Evolutionary conservation across 2,113 vertebrate species (phyloP).

Genomic region (Trichomycterus rosablanca): DNA sequence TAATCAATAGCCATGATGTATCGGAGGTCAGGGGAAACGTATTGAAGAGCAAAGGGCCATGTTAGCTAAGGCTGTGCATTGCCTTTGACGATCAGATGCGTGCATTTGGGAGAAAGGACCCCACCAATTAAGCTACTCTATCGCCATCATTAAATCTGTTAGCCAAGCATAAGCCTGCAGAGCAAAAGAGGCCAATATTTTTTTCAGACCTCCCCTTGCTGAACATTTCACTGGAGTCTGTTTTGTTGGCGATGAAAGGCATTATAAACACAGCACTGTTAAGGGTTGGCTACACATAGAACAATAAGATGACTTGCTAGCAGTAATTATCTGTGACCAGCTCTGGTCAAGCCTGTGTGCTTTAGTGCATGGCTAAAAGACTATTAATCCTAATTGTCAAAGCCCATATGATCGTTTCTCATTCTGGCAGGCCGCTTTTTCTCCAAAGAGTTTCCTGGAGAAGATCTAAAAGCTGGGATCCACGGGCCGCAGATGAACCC

Average conservation of each 20-base stretch:
- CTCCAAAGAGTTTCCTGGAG: slow-evolving; percentile 86
- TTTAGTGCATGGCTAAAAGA: slow-evolving; percentile 87
- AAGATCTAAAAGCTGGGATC: slow-evolving; percentile 74
- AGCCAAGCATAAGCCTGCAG: no score
- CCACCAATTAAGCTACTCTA: slow-evolving; percentile 26
- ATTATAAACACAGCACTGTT: slow-evolving; percentile 70
- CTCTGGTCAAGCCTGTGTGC: slow-evolving; percentile 82
- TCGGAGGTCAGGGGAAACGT: slow-evolving; percentile 33
- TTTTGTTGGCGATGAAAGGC: slow-evolving; percentile 60
- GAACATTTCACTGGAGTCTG: slow-evolving; percentile 51
- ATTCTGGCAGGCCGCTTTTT: slow-evolving; percentile 92
- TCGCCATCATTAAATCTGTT: slow-evolving; percentile 31
- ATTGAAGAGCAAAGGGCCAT: slow-evolving; percentile 51
- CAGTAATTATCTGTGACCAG: slow-evolving; percentile 80
- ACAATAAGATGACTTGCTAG: slow-evolving; percentile 73
- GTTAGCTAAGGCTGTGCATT: slow-evolving; percentile 44
- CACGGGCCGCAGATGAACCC: slow-evolving; percentile 65
- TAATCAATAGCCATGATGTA: slow-evolving; percentile 43
- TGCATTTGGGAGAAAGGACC: slow-evolving; percentile 18
- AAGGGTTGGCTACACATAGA: slow-evolving; percentile 67
- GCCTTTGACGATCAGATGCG: slow-evolving; percentile 49
- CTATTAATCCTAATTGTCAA: slow-evolving; percentile 99
- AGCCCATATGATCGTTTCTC: slow-evolving; percentile 86
- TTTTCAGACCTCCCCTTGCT: slow-evolving; percentile 34
- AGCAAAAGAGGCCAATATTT: no score